These are phyloP conservation scores for Dasysyrphus albostriatus DNA, from an alignment of 2,888 invertebrate species.

Conservation along the genomic window DNA sequence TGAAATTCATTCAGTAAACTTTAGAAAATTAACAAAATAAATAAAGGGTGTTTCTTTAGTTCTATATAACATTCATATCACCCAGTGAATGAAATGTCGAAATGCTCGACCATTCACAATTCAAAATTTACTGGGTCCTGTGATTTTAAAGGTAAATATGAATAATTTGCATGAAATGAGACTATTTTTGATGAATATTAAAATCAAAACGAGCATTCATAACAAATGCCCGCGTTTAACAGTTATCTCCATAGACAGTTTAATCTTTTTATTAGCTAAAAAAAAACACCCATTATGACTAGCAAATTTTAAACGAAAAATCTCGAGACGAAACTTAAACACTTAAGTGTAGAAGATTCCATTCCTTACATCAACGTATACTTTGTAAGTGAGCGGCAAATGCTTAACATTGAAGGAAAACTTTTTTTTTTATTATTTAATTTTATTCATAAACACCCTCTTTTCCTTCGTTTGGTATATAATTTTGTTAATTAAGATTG, in stretches of 20 bases:
- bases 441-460: background rate
- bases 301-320: background rate
- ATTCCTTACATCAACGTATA: background rate
- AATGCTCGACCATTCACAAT: too few relatives aligned
- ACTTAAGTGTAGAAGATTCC: background rate
- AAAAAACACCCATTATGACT: background rate
- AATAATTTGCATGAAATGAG: too few relatives aligned
- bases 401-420: background rate
- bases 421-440: background rate
- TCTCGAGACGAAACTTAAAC: background rate
- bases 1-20: background rate
- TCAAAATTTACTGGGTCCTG: too few relatives aligned
- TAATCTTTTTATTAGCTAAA: background rate
- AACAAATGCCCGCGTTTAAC: too few relatives aligned
- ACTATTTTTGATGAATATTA: too few relatives aligned
- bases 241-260: too few relatives aligned
- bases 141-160: too few relatives aligned
- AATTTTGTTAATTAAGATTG: conserved; percentile 3
- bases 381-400: background rate
- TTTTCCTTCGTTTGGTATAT: background rate
- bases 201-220: too few relatives aligned
- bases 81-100: too few relatives aligned
- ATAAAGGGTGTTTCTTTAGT: background rate
- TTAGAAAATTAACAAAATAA: background rate
- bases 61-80: too few relatives aligned